phyloP scores from a whole-genome alignment of 2,113 vertebrate genomes.

The Chloroceryle aenea region DNA sequence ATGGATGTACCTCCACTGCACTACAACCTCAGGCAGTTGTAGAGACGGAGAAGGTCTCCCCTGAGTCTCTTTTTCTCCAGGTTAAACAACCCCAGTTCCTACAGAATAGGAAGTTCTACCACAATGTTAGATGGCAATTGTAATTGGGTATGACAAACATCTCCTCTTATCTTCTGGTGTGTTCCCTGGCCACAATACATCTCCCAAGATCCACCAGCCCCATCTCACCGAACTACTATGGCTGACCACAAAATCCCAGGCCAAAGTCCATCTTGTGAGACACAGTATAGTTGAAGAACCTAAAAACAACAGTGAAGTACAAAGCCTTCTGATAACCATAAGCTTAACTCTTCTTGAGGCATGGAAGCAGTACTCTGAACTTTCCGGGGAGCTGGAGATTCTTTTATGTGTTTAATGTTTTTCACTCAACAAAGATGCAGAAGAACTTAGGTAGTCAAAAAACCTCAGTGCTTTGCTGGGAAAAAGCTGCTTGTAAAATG shows the following conservation, averaged over 20 bases:
- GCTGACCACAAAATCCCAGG: not conserved
- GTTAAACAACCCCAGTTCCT: too few species aligned
- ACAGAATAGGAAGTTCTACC: not conserved
- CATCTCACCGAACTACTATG: not conserved
- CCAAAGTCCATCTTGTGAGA: not conserved
- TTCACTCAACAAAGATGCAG: not conserved
- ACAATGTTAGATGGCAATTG: not conserved
- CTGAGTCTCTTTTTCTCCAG: too few species aligned
- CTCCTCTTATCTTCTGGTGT: not conserved
- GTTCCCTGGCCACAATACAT: not conserved
- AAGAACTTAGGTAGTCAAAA: not conserved
- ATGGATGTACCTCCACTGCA: too few species aligned
- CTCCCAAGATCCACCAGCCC: not conserved
- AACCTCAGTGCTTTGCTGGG: not conserved
- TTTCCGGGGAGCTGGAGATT: not conserved
- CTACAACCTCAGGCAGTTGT: too few species aligned
- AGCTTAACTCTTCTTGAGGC: not conserved
- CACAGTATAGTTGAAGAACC: not conserved
- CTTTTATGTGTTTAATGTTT: not conserved
- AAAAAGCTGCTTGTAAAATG: not conserved
- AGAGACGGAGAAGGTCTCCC: too few species aligned
- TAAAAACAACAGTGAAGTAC: not conserved
- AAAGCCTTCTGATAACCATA: not conserved
- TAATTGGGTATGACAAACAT: not conserved
- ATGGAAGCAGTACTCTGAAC: not conserved